phyloP scores from a whole-genome alignment of 2,888 invertebrate species.

The Panopea generosa region DNA sequence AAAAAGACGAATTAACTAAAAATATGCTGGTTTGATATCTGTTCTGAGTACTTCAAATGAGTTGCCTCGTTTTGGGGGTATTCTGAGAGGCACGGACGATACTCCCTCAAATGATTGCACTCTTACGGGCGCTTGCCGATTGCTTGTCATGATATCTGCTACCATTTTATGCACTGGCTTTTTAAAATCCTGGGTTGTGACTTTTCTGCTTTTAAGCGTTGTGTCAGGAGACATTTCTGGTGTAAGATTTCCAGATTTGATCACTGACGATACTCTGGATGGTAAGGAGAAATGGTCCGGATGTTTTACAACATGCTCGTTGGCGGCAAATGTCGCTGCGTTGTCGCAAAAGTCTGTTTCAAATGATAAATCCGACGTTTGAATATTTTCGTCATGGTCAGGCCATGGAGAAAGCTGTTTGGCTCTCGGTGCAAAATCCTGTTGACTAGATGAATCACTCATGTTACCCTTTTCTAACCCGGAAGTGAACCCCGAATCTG shows the following conservation, averaged over 20 bases:
- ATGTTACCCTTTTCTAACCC: slow-evolving; percentile 44
- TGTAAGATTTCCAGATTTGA: too few relatives aligned
- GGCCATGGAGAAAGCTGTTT: slow-evolving; percentile 62
- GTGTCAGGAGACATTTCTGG: not conserved
- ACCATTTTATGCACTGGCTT: slow-evolving; percentile 38
- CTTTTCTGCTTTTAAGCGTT: not conserved
- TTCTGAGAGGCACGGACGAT: slow-evolving; percentile 32
- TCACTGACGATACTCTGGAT: too few relatives aligned
- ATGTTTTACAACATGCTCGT: not conserved
- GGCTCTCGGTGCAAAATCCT: slow-evolving; percentile 25
- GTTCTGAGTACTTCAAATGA: slow-evolving; percentile 42
- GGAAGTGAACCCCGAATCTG: slow-evolving; percentile 59
- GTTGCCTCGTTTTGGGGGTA: slow-evolving; percentile 35
- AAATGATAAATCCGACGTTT: slow-evolving; percentile 52
- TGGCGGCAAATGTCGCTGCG: not conserved
- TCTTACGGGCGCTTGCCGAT: slow-evolving; percentile 28
- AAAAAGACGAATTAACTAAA: too few relatives aligned
- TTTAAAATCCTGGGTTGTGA: not conserved
- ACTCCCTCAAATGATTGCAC: slow-evolving; percentile 48
- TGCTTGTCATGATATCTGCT: slow-evolving; percentile 13
- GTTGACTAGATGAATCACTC: slow-evolving; percentile 52
- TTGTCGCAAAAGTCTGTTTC: slow-evolving; percentile 64
- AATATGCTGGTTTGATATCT: slow-evolving; percentile 53
- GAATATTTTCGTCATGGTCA: slow-evolving; percentile 37
- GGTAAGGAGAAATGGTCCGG: not conserved